Evolutionary conservation across 2,797 vertebrate species (phyloP).

Genomic region (Cuculus canorus): DNA sequence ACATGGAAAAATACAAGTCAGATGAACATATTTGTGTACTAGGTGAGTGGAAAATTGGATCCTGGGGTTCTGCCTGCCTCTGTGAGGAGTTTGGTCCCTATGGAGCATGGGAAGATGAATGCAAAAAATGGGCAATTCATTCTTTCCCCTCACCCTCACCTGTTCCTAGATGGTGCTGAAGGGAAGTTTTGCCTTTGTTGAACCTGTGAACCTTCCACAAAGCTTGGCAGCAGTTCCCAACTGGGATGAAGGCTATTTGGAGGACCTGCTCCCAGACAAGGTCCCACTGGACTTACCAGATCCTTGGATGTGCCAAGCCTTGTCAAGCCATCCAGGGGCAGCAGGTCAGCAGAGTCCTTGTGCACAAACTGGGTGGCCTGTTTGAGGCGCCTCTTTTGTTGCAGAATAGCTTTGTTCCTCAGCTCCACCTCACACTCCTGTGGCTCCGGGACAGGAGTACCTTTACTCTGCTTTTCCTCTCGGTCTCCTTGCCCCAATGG

Average conservation of each 20-base stretch:
- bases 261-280: background rate
- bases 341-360: constrained; percentile 97
- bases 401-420: constrained; percentile 88
- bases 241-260: background rate
- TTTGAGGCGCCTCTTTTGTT: constrained; percentile 92
- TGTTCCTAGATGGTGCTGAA: background rate
- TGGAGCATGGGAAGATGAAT: background rate
- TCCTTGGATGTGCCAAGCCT: constrained; percentile 94
- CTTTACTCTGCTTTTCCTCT: constrained; percentile 35
- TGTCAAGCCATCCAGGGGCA: constrained; percentile 94
- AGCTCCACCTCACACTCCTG: constrained; percentile 78
- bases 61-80: background rate
- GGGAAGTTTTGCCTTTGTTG: background rate
- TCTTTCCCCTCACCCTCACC: background rate
- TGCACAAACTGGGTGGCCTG: constrained; percentile 95
- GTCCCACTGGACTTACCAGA: constrained; percentile 83
- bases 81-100: background rate
- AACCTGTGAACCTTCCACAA: background rate
- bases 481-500: constrained; percentile 32
- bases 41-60: background rate
- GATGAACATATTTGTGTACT: background rate
- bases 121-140: background rate
- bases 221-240: background rate
- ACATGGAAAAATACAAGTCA: background rate
- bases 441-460: background rate